A percentile compares a stretch with the other conserved stretches of the same genome.
phyloP scores from a whole-genome alignment of 2,113 vertebrate species.

The Hoplias malabaricus region DNA sequence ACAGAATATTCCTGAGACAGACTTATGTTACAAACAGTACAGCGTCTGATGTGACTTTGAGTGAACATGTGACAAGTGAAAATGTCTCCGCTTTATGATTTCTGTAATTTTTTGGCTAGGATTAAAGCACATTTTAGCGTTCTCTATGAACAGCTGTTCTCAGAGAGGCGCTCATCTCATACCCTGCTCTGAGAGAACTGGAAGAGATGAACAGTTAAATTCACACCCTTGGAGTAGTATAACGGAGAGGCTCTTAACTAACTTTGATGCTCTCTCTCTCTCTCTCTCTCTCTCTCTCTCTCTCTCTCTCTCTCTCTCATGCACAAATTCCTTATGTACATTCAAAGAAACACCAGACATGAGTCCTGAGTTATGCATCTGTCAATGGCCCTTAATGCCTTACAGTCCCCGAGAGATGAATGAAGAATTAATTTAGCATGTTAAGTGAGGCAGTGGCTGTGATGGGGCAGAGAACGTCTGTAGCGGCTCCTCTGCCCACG shows the following conservation, averaged over 20 bases:
- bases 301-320: not conserved
- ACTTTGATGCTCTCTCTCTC: constrained; percentile 3
- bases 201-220: too few species aligned
- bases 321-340: not conserved
- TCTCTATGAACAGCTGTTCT: too few species aligned
- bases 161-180: too few species aligned
- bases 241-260: not conserved
- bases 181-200: too few species aligned
- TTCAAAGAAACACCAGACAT: constrained; percentile 37
- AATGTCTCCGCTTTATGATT: not conserved
- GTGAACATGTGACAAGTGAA: not conserved
- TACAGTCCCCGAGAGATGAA: constrained; percentile 53
- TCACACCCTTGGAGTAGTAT: not conserved
- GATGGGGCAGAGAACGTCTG: not conserved
- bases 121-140: too few species aligned
- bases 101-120: not conserved
- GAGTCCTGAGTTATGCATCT: constrained; percentile 54
- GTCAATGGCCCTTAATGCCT: constrained; percentile 58
- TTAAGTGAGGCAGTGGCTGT: constrained; percentile 33
- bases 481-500: constrained; percentile 30
- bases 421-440: constrained; percentile 59
- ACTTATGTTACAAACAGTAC: too few species aligned
- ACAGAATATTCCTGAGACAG: too few species aligned
- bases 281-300: not conserved
- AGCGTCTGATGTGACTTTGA: too few species aligned